Evolutionary conservation across 2,797 vertebrate species (phyloP).

Genomic region (Halcyon leucocephala): DNA sequence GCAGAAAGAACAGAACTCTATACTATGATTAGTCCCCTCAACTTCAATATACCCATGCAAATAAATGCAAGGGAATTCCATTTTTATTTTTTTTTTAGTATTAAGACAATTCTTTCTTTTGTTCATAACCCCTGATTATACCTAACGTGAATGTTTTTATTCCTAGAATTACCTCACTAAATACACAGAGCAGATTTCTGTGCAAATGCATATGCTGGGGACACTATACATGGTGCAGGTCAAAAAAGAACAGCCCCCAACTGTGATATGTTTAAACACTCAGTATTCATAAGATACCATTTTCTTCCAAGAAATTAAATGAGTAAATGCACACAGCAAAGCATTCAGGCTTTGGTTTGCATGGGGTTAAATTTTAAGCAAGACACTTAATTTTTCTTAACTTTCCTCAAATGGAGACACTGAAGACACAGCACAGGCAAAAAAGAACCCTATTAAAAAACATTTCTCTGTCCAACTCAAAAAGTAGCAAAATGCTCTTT

Average conservation of each 20-base stretch:
- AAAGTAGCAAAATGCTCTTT: neutral
- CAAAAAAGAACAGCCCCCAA: neutral
- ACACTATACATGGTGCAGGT: neutral
- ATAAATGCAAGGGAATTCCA: neutral
- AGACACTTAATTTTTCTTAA: neutral
- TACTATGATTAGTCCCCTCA: neutral
- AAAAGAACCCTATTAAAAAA: neutral
- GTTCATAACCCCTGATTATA: neutral
- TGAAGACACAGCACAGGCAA: neutral
- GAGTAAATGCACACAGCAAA: slow-evolving; percentile 11
- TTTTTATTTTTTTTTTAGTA: neutral
- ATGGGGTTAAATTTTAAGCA: neutral
- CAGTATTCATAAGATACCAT: neutral
- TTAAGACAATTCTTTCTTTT: neutral
- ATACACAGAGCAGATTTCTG: neutral
- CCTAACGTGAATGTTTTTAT: neutral
- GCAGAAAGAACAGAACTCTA: neutral
- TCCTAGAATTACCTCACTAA: neutral
- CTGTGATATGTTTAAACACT: neutral
- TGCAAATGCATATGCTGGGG: neutral
- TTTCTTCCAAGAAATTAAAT: slow-evolving; percentile 44
- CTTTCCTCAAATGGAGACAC: neutral
- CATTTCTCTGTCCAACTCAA: neutral
- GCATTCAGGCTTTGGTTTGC: slow-evolving; percentile 1
- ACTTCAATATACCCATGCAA: neutral